These are phyloP conservation scores for Acromyrmex heyeri DNA, from an alignment of 1,140 invertebrate species.

Conservation along the genomic window DNA sequence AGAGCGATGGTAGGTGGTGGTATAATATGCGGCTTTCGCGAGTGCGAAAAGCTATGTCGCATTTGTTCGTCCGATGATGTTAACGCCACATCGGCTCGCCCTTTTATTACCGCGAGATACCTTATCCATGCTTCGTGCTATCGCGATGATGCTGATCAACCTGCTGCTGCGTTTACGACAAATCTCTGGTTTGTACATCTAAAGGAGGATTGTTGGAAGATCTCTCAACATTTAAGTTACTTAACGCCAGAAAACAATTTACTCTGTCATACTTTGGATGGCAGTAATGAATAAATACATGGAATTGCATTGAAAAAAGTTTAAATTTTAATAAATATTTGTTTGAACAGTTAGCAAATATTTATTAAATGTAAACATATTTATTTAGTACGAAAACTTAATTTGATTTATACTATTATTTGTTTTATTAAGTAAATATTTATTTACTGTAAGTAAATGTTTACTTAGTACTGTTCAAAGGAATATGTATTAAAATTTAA, in stretches of 20 bases:
- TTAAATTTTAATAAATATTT: too few relatives aligned
- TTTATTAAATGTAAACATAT: too few relatives aligned
- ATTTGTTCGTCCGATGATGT: conserved; percentile 32
- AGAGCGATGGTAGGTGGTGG: conserved; percentile 25
- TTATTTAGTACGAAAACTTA: too few relatives aligned
- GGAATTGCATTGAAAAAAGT: not conserved
- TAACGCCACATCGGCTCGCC: conserved; percentile 25
- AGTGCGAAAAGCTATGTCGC: conserved; percentile 17
- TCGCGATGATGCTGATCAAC: conserved; percentile 47
- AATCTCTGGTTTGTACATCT: not conserved
- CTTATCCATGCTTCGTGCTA: conserved; percentile 31
- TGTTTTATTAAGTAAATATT: too few relatives aligned
- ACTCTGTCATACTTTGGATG: not conserved
- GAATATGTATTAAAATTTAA: too few relatives aligned
- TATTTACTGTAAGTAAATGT: too few relatives aligned
- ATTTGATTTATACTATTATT: too few relatives aligned
- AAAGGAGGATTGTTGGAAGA: not conserved
- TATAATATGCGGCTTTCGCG: conserved; percentile 22
- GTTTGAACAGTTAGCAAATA: too few relatives aligned
- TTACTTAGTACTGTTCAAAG: too few relatives aligned
- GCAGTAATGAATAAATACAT: not conserved
- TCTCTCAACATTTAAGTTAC: conserved; percentile 43
- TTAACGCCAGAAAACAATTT: not conserved
- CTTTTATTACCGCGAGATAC: conserved; percentile 42
- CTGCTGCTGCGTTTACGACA: conserved; percentile 45